Evolutionary conservation across 1,140 invertebrate species (phyloP).

Genomic region (Cylas formicarius): DNA sequence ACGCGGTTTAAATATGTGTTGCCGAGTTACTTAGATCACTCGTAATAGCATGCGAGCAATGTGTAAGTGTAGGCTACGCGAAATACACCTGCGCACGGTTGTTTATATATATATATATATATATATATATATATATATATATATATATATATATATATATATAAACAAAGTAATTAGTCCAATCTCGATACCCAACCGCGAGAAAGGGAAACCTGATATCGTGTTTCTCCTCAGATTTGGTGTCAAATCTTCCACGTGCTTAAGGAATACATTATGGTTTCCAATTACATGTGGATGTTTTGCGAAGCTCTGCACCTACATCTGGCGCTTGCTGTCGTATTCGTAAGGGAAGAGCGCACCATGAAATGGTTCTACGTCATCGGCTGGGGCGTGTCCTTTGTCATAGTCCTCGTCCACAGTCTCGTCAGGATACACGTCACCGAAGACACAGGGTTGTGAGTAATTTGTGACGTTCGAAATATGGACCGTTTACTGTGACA

Average conservation of each 20-base stretch:
- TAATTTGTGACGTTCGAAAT: constrained; percentile 18
- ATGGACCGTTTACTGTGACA: no score
- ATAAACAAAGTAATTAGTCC: no score
- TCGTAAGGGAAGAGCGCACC: constrained; percentile 49
- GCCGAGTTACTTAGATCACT: no score
- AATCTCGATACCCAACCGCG: no score
- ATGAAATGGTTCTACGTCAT: constrained; percentile 70
- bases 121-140: no score
- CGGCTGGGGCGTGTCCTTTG: constrained; percentile 68
- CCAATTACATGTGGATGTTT: constrained; percentile 90
- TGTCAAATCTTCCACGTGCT: constrained; percentile 74
- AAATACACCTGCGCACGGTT: no score
- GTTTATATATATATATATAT: no score
- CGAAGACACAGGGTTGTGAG: constrained; percentile 57
- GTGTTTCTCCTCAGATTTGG: constrained; percentile 49
- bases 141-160: no score
- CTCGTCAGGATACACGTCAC: constrained; percentile 48
- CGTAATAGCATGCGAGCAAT: no score
- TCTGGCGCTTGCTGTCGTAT: constrained; percentile 67
- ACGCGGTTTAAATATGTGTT: no score
- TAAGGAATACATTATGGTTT: constrained; percentile 77
- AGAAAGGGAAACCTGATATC: no score
- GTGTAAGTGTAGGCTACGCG: no score
- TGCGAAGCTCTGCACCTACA: constrained; percentile 85
- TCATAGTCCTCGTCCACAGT: constrained; percentile 57